A percentile compares a stretch with the other conserved stretches of the same genome.
Evolutionary conservation across 2,797 vertebrate species (phyloP).

Genomic region (Ibycter americanus): DNA sequence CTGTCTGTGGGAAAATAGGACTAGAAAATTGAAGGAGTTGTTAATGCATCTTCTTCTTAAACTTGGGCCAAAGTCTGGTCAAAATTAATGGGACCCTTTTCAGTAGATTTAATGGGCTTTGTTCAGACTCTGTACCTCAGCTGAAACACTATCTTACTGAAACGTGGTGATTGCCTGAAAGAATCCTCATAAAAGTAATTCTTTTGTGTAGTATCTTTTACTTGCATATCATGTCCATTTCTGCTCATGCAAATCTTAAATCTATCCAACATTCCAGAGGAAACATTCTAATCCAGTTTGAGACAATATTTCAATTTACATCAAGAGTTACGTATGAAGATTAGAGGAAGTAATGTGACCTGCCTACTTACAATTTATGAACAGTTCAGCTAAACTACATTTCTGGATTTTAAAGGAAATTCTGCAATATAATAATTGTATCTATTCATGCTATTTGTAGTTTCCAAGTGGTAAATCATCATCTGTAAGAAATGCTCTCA

Average conservation of each 20-base stretch:
- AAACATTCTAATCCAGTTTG: background rate
- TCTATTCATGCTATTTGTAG: constrained; percentile 47
- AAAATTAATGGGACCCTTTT: background rate
- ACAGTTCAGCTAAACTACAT: background rate
- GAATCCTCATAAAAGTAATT: background rate
- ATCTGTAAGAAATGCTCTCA: constrained; percentile 72
- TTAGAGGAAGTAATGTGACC: background rate
- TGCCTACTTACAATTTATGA: background rate
- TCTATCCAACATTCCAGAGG: background rate
- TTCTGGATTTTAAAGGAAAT: constrained; percentile 16
- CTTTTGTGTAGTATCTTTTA: background rate
- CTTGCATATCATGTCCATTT: background rate
- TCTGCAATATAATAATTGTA: constrained; percentile 24
- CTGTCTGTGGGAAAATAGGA: background rate
- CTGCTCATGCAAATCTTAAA: background rate
- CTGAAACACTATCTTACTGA: background rate
- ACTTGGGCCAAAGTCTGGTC: background rate
- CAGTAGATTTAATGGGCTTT: background rate
- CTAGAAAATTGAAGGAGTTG: background rate
- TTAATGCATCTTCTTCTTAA: background rate
- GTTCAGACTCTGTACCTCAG: background rate
- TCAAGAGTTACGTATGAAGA: background rate
- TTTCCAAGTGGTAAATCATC: constrained; percentile 68
- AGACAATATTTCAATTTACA: background rate
- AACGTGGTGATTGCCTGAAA: background rate